These are phyloP conservation scores for Scaptodrosophila latifasciaeformis DNA, from an alignment of 2,888 invertebrate species.

Conservation along the genomic window DNA sequence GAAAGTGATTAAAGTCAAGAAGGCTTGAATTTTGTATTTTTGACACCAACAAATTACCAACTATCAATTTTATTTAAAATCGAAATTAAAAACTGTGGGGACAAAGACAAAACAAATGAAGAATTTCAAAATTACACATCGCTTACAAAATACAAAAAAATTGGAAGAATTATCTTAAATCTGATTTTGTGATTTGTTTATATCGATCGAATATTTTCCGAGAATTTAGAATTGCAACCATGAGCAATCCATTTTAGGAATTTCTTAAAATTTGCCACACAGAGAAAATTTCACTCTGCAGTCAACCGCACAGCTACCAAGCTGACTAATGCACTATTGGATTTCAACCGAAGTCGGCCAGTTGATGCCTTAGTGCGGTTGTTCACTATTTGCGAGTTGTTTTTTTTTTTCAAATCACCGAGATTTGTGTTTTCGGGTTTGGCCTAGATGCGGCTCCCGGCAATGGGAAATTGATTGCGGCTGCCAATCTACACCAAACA, in stretches of 20 bases:
- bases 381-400: too few species aligned
- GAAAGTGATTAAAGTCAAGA: conserved; percentile 27
- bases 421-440: background rate
- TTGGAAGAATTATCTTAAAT: too few species aligned
- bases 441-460: background rate
- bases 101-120: conserved; percentile 42
- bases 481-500: background rate
- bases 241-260: too few species aligned
- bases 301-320: background rate
- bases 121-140: background rate
- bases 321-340: background rate
- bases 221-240: too few species aligned
- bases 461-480: conserved; percentile 16
- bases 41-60: too few species aligned
- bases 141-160: too few species aligned
- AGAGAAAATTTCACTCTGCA: too few species aligned
- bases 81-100: too few species aligned
- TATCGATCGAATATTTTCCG: too few species aligned
- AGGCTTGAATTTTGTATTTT: conserved; percentile 66
- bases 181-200: too few species aligned
- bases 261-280: too few species aligned
- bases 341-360: background rate
- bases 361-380: background rate
- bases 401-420: background rate
- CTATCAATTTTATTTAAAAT: too few species aligned